phyloP scores from a whole-genome alignment of 2,888 invertebrate genomes.

The Pterostichus niger region DNA sequence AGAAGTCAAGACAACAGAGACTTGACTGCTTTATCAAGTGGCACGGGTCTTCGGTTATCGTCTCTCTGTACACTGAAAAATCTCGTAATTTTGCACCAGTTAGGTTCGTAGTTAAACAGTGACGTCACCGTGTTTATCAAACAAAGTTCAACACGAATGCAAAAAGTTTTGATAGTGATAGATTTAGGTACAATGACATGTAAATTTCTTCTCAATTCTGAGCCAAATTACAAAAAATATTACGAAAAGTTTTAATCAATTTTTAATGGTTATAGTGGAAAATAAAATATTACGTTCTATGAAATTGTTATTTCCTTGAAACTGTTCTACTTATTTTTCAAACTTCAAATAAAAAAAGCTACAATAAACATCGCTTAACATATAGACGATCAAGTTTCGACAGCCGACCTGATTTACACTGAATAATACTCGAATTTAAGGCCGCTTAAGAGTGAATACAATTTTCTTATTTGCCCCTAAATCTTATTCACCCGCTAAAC shows the following conservation, averaged over 20 bases:
- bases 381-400: too few species aligned
- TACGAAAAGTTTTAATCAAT: constrained; percentile 14
- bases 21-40: constrained; percentile 45
- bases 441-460: too few species aligned
- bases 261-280: background rate
- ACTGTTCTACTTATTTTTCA: too few species aligned
- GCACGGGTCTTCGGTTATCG: constrained; percentile 59
- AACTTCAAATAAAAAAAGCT: too few species aligned
- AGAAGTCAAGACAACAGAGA: constrained; percentile 46
- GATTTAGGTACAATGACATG: constrained; percentile 62
- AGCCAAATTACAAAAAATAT: constrained; percentile 11
- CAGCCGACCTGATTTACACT: too few species aligned
- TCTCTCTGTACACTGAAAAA: constrained; percentile 45
- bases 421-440: too few species aligned
- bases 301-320: too few species aligned
- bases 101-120: constrained; percentile 48
- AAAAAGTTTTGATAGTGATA: constrained; percentile 60
- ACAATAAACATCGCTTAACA: too few species aligned
- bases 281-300: too few species aligned
- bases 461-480: too few species aligned
- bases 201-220: background rate
- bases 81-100: constrained; percentile 61
- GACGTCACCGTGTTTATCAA: constrained; percentile 60
- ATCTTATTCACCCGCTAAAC: too few species aligned
- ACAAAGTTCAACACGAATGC: constrained; percentile 51